Percentiles rank a stretch among this genome's conserved stretches.
Evolutionary conservation across 2,888 invertebrate genomes (phyloP).

Genomic region (Sympetrum striolatum): DNA sequence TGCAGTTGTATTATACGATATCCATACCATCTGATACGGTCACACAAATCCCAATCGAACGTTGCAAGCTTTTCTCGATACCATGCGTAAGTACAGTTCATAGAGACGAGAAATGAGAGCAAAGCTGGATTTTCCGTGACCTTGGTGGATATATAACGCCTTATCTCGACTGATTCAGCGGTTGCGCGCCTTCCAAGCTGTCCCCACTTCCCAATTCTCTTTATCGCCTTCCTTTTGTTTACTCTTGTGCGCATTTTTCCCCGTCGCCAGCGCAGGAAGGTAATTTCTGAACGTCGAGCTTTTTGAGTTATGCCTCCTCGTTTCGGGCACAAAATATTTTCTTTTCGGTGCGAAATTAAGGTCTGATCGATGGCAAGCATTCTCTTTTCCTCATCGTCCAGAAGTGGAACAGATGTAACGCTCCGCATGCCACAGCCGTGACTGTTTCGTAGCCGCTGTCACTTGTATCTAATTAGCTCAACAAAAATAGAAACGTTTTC

Average conservation of each 20-base stretch:
- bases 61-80: neutral
- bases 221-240: neutral
- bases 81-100: neutral
- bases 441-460: neutral
- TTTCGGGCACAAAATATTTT: neutral
- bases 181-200: neutral
- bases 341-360: neutral
- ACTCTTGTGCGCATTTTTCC: neutral
- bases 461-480: neutral
- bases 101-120: neutral
- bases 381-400: neutral
- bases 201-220: neutral
- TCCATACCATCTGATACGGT: too few species aligned
- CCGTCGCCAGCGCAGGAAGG: neutral
- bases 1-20: too few species aligned
- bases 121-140: constrained; percentile 10
- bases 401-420: neutral
- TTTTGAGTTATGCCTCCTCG: neutral
- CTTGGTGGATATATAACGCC: constrained; percentile 7
- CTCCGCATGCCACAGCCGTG: neutral
- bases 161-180: neutral
- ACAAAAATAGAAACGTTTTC: neutral
- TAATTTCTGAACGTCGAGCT: neutral
- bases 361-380: neutral
- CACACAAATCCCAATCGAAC: neutral